Base-by-base conservation (phyloP, 2,888 invertebrate species). In the Drosophila subquinaria region DNA sequence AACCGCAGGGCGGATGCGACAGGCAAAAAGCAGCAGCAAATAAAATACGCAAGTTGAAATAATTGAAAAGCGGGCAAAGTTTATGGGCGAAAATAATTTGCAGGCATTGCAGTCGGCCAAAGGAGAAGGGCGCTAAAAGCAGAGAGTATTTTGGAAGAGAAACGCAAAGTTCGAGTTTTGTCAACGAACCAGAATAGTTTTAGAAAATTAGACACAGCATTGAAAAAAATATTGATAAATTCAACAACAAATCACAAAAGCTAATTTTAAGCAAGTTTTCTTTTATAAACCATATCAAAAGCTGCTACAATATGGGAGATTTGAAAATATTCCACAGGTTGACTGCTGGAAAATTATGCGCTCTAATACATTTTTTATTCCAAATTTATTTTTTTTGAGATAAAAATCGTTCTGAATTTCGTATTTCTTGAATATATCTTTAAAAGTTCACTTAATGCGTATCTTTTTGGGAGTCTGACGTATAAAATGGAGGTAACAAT, bases 21-120 rank as follows among this genome's bases (percentile, higher is more conserved):
- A 55, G 63, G 67, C 74, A 74, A 78, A 78, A 78, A 78, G 45
- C 64, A 51, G 17, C 45, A 45, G 63, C 75, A 63, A 80, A 80
- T 76, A 80, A 80, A 78, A 70, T 70, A 68, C 67, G 68, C 76
- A 74, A 79, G 65, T 81, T 73, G 75, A 81, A 79, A 82, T 82
- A 82, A 82, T 82, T 82, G 82, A 82, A 82, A 82, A 82, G 81
- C 81, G 79, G 69, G 64, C 77, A 79, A 82, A 82, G 82, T 82
- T 82, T 82, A 81, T 82, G 81, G 71, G 67, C 61, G 72, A 60
- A 81, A 82, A 82, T 81, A 76, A 76, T 82, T 82, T 81, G 65
- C 56, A 52, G 66, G 76, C 67, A 55, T 61, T 66, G 62, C 55
- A 45, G 60, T 48, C 55, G 55, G 40, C 55, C 27, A 23, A 15